Percentiles rank a stretch among this genome's conserved stretches.
These are phyloP conservation scores for Bettongia penicillata DNA, from an alignment of 2,113 vertebrate species.

Conservation along the genomic window DNA sequence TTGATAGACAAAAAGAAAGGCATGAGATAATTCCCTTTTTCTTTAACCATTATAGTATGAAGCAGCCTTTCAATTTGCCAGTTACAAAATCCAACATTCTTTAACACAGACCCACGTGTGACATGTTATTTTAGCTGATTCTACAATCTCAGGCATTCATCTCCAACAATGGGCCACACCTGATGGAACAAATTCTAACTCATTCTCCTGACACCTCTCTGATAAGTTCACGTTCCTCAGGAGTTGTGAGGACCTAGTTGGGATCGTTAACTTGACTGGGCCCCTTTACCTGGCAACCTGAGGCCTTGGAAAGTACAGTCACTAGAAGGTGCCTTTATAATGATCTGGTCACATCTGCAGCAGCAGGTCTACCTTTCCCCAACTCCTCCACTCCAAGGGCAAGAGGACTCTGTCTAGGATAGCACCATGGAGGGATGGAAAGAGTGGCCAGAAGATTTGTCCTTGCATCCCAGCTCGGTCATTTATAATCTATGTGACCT, in stretches of 20 bases:
- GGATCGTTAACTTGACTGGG: background rate
- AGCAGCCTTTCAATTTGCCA: conserved; percentile 77
- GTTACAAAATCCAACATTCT: conserved; percentile 67
- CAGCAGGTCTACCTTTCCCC: background rate
- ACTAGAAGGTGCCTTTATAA: background rate
- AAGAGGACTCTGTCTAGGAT: too few species aligned
- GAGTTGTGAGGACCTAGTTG: background rate
- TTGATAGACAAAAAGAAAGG: conserved; percentile 81
- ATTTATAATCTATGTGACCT: background rate
- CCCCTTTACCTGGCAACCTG: background rate
- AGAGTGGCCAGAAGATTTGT: background rate
- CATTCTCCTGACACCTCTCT: conserved; percentile 33
- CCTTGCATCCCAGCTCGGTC: background rate
- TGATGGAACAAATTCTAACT: conserved; percentile 64
- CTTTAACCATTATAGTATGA: conserved; percentile 76
- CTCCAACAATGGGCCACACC: conserved; percentile 59
- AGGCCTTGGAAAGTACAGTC: conserved; percentile 6
- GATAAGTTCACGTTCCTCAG: conserved; percentile 12
- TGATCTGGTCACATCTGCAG: background rate
- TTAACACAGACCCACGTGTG: conserved; percentile 67
- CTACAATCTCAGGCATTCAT: conserved; percentile 66
- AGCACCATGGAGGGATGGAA: background rate
- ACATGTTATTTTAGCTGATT: conserved; percentile 76
- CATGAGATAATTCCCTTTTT: conserved; percentile 78
- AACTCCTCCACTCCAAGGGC: background rate